A percentile compares a stretch with the other conserved stretches of the same genome.
phyloP scores from a whole-genome alignment of 2,797 vertebrate species.

The Neopelma chrysocephalum region DNA sequence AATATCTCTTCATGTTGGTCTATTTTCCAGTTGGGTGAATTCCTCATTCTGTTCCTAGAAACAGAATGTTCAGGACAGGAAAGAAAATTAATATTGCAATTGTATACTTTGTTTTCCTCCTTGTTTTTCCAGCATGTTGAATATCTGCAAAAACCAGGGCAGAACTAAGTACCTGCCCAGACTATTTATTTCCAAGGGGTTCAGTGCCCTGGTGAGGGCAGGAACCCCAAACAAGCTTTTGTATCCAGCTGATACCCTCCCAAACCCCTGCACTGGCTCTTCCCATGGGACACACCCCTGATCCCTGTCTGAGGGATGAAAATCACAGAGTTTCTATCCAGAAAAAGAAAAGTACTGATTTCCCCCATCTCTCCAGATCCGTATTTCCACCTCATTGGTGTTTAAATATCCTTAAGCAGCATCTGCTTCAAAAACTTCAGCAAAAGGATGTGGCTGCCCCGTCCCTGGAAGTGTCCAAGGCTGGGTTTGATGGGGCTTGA shows the following conservation, averaged over 20 bases:
- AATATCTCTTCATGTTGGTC: not conserved
- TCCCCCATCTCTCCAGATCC: not conserved
- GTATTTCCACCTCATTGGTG: fast-evolving
- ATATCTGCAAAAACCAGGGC: fast-evolving
- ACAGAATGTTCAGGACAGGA: not conserved
- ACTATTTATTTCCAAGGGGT: fast-evolving
- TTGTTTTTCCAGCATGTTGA: not conserved
- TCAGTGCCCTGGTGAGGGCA: fast-evolving
- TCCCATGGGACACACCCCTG: fast-evolving
- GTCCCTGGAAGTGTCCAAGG: not conserved
- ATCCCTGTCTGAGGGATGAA: fast-evolving
- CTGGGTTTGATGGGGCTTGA: not conserved
- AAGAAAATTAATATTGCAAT: not conserved
- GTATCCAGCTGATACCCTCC: fast-evolving
- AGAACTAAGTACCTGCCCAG: not conserved
- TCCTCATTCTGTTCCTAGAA: not conserved
- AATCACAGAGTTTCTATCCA: fast-evolving
- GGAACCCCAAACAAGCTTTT: fast-evolving
- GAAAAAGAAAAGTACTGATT: fast-evolving
- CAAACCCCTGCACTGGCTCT: not conserved
- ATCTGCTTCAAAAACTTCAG: not conserved
- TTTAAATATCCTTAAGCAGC: not conserved
- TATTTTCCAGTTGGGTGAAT: not conserved
- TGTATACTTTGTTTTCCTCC: not conserved
- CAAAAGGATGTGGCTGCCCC: not conserved